A percentile compares a stretch with the other conserved stretches of the same genome.
phyloP scores from a whole-genome alignment of 2,888 invertebrate genomes.

The Sarcophaga variegata region DNA sequence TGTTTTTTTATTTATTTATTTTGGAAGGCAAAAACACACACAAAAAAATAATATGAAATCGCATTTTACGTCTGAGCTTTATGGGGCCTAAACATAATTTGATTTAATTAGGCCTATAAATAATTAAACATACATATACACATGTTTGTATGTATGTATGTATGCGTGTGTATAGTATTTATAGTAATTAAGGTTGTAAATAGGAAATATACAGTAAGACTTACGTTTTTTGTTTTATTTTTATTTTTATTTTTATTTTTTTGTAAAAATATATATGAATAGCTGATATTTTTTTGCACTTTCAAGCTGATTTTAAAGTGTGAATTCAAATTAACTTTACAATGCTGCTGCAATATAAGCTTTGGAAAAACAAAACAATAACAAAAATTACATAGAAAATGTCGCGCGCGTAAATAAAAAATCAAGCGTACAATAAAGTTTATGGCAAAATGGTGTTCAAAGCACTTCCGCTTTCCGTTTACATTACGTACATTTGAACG shows the following conservation, averaged over 20 bases:
- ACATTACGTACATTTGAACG: not conserved
- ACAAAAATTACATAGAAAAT: not conserved
- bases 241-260: no score
- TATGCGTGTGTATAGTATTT: no score
- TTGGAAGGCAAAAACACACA: not conserved
- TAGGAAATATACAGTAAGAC: not conserved
- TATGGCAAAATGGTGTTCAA: constrained; percentile 55
- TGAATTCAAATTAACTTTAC: no score
- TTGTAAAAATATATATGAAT: not conserved
- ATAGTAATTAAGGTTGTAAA: not conserved
- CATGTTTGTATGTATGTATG: no score
- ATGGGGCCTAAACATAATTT: not conserved
- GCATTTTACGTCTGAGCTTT: not conserved
- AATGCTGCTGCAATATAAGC: not conserved
- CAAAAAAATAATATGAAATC: not conserved
- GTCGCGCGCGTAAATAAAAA: not conserved
- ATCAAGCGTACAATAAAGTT: constrained; percentile 7
- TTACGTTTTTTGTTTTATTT: not conserved
- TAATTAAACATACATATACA: not conserved
- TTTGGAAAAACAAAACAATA: constrained; percentile 18
- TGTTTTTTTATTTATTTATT: no score
- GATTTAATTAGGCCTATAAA: not conserved
- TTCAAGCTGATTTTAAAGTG: no score
- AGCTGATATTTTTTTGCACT: not conserved
- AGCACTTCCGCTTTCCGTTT: constrained; percentile 69